Conservation (phyloP, 2,113 vertebrate genomes). For the Emydocephalus ijimae region DNA sequence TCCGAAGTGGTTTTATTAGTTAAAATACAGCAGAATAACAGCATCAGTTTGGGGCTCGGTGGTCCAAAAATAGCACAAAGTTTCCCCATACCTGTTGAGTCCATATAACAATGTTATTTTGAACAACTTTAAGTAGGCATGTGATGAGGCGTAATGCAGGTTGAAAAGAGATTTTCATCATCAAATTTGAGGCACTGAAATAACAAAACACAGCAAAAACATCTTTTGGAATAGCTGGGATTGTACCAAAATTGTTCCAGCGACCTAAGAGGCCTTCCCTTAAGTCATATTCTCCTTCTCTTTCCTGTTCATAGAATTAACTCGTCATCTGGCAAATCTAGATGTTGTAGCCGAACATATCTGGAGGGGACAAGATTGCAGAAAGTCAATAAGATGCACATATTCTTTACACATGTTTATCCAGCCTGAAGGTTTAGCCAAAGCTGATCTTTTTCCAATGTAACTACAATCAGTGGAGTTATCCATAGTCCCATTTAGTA, state of each 20-base stretch:
- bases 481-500: neutral
- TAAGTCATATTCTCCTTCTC: neutral
- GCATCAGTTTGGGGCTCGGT: neutral
- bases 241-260: neutral
- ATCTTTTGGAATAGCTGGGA: neutral
- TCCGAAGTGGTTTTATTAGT: neutral
- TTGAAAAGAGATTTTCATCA: neutral
- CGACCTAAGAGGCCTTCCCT: neutral
- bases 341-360: neutral
- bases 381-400: no score
- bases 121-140: neutral
- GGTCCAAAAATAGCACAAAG: neutral
- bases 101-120: neutral
- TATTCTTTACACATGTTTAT: neutral
- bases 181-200: neutral
- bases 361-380: neutral
- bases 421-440: neutral
- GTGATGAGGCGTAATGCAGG: neutral
- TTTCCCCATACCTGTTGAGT: neutral
- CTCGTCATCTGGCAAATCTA: neutral
- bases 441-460: neutral
- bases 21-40: neutral
- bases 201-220: neutral
- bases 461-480: neutral
- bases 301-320: neutral